phyloP scores from a whole-genome alignment of 1,140 invertebrate genomes.

The Linepithema humile region DNA sequence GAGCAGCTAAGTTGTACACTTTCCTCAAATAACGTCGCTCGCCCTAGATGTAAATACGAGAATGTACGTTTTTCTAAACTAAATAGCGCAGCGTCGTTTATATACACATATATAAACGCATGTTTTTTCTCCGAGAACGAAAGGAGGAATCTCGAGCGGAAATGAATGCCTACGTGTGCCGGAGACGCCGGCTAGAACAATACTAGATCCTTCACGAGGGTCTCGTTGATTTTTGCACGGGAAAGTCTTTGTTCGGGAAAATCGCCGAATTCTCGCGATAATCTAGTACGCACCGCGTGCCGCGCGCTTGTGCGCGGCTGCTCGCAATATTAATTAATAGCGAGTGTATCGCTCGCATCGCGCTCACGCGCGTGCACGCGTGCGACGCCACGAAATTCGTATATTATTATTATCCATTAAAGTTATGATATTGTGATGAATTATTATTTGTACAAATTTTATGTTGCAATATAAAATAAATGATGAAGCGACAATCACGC shows the following conservation, averaged over 20 bases:
- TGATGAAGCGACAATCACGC: conserved; percentile 77
- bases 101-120: neutral
- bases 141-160: conserved; percentile 11
- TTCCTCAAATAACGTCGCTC: conserved; percentile 40
- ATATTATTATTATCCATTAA: conserved; percentile 76
- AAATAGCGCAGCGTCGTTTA: neutral
- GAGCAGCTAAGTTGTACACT: conserved; percentile 56
- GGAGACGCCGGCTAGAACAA: conserved; percentile 21
- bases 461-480: conserved; percentile 84
- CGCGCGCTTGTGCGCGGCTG: conserved; percentile 15
- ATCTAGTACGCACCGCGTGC: conserved; percentile 21
- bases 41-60: conserved; percentile 49
- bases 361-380: conserved; percentile 29
- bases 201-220: neutral
- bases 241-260: neutral
- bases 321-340: conserved; percentile 50
- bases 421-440: conserved; percentile 75
- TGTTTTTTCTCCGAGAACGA: neutral
- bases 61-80: conserved; percentile 38
- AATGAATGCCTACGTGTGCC: conserved; percentile 35
- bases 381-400: conserved; percentile 58
- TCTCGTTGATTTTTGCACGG: neutral
- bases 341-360: neutral
- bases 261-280: conserved; percentile 11
- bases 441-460: conserved; percentile 85